A percentile compares a stretch with the other conserved stretches of the same genome.
Evolutionary conservation across 1,140 invertebrate genomes (phyloP).

Genomic region (Macrocentrus cingulum): DNA sequence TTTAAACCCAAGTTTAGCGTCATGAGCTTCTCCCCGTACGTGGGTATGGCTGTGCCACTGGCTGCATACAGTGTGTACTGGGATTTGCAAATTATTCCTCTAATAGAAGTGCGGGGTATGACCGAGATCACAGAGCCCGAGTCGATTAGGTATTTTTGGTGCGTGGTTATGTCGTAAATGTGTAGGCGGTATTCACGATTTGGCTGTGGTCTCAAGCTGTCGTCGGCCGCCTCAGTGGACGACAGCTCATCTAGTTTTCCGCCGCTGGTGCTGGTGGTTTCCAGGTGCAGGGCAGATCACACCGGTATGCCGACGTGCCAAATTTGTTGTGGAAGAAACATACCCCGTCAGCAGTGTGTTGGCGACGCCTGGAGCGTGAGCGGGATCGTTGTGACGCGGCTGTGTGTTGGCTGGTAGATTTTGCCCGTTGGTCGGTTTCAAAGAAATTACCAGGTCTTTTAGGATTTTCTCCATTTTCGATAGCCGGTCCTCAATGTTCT

Average conservation of each 20-base stretch:
- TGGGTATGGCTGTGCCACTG: conserved; percentile 21
- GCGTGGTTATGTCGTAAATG: conserved; percentile 1
- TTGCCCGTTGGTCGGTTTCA: too few relatives aligned
- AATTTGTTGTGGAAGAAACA: conserved; percentile 22
- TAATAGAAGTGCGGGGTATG: background rate
- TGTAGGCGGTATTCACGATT: conserved; percentile 20
- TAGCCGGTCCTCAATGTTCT: too few relatives aligned
- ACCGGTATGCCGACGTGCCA: conserved; percentile 15
- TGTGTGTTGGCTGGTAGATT: too few relatives aligned
- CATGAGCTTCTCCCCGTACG: conserved; percentile 10
- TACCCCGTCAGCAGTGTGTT: background rate
- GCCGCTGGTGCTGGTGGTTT: background rate
- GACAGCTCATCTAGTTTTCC: conserved; percentile 26
- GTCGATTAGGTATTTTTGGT: conserved; percentile 12
- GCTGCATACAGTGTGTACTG: conserved; percentile 23
- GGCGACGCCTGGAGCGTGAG: too few relatives aligned
- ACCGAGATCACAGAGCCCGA: conserved; percentile 23
- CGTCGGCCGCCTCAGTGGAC: conserved; percentile 4
- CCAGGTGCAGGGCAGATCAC: conserved; percentile 8
- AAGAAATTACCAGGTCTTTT: too few relatives aligned
- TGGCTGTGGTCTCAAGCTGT: conserved; percentile 5
- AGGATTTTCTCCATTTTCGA: too few relatives aligned
- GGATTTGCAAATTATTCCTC: background rate
- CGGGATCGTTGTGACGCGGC: too few relatives aligned
- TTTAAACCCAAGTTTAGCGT: conserved; percentile 13